phyloP scores from a whole-genome alignment of 1,140 invertebrate genomes.

The Bombus consobrinus region DNA sequence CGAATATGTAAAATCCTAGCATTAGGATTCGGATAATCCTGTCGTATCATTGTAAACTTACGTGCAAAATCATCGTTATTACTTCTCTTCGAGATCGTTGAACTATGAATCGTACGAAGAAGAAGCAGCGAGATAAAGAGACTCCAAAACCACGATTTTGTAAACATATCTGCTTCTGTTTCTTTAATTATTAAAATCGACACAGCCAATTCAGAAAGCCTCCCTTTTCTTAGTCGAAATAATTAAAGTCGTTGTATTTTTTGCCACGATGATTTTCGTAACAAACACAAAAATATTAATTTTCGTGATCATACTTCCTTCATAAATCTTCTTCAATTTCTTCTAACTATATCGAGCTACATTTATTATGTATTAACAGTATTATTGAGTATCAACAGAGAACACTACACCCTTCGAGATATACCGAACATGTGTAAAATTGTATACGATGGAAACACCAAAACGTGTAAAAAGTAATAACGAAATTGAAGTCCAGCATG shows the following conservation, averaged over 20 bases:
- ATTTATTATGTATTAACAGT: no score
- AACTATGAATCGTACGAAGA: constrained; percentile 9
- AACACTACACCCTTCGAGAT: neutral
- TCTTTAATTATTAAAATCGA: neutral
- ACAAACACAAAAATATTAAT: neutral
- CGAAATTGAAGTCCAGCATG: constrained; percentile 67
- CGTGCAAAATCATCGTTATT: constrained; percentile 40
- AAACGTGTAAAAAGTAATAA: constrained; percentile 68
- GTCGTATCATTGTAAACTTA: constrained; percentile 48
- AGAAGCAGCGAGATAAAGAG: constrained; percentile 26
- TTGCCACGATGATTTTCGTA: neutral
- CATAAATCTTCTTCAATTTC: neutral
- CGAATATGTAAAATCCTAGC: neutral
- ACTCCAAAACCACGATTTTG: constrained; percentile 34
- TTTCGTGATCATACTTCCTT: neutral
- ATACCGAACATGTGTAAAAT: neutral
- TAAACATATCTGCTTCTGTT: constrained; percentile 2
- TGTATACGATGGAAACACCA: constrained; percentile 27
- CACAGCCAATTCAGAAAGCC: neutral
- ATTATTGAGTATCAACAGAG: neutral
- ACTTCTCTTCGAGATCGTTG: constrained; percentile 34
- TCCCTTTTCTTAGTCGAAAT: neutral
- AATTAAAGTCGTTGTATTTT: neutral
- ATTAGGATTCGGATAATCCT: no score
- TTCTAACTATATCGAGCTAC: neutral